Conservation (phyloP, 2,888 invertebrate species). For the Cryptophagus acutangulus region DNA sequence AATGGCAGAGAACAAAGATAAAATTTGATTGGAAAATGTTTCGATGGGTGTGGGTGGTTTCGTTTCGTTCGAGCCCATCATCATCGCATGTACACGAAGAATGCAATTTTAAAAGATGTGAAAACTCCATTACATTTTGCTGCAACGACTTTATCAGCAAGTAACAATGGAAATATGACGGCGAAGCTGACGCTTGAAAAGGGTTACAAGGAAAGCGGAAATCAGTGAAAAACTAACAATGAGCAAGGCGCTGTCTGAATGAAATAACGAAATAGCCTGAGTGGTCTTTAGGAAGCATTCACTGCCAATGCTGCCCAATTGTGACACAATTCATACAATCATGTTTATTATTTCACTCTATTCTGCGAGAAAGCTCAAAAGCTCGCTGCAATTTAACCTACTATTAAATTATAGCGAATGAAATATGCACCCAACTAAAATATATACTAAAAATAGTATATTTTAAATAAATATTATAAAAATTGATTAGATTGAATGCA, state of each 20-base stretch:
- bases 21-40: no score
- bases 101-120: constrained; percentile 27
- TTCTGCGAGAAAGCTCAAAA: no score
- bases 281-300: constrained; percentile 44
- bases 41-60: no score
- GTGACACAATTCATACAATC: constrained; percentile 41
- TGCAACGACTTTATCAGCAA: constrained; percentile 39
- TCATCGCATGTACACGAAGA: no score
- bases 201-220: constrained; percentile 45
- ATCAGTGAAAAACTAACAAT: constrained; percentile 42
- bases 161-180: constrained; percentile 39
- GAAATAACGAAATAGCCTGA: constrained; percentile 42
- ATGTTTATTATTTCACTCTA: constrained; percentile 35
- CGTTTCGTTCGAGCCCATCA: no score
- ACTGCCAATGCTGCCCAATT: constrained; percentile 38
- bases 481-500: no score
- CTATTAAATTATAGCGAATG: no score
- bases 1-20: no score
- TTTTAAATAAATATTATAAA: no score
- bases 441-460: no score
- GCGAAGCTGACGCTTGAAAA: constrained; percentile 39
- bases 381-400: no score
- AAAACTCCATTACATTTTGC: constrained; percentile 38
- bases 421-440: no score
- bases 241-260: constrained; percentile 37